Conservation (phyloP, 2,797 vertebrate species). For the Parauchenoglanis ngamensis region DNA sequence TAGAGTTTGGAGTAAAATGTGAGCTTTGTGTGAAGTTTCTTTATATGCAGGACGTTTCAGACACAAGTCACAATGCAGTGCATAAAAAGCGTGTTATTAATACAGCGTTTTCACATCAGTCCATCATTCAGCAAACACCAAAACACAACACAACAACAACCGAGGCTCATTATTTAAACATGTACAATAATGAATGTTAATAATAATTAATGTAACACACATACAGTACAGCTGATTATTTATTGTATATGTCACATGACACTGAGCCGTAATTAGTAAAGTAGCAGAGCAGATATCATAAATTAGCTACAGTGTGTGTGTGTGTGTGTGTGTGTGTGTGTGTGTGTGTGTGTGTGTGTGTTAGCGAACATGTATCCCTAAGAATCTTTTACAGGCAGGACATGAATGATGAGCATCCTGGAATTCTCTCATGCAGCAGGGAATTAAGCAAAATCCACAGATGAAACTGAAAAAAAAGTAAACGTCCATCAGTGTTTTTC, state of each 20-base stretch:
- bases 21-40: too few relatives aligned
- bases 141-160: too few relatives aligned
- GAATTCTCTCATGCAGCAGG: constrained; percentile 28
- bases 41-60: background rate
- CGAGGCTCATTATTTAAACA: background rate
- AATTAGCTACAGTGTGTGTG: background rate
- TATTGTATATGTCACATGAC: too few relatives aligned
- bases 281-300: background rate
- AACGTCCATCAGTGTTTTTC: background rate
- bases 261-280: background rate
- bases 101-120: background rate
- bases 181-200: background rate
- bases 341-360: background rate
- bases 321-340: constrained; percentile 8
- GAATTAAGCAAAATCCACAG: constrained; percentile 45
- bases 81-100: background rate
- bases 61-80: background rate
- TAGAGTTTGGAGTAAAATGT: background rate
- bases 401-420: constrained; percentile 46
- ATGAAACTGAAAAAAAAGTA: constrained; percentile 35
- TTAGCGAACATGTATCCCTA: constrained; percentile 30
- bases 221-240: too few relatives aligned
- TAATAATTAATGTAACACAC: too few relatives aligned
- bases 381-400: constrained; percentile 24
- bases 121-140: background rate